These are phyloP conservation scores for Caenorhabditis imperialis DNA, from an alignment of 2,888 invertebrate species.

Conservation along the genomic window DNA sequence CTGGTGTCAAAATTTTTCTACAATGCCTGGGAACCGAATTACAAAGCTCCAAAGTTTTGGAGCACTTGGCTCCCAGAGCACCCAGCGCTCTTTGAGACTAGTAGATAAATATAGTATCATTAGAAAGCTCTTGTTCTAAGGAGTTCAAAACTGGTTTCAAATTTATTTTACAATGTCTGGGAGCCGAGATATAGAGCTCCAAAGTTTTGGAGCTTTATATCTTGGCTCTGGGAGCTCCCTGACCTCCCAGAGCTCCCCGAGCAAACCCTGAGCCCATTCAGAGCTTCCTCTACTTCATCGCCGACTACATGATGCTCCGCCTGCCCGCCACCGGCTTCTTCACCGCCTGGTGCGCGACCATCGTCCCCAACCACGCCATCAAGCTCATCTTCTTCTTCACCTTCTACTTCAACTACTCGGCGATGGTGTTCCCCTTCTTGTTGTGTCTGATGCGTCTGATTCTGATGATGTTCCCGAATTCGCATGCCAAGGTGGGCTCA, in stretches of 20 bases:
- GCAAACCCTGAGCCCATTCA: constrained; percentile 11
- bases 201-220: no score
- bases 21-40: no score
- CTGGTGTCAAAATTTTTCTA: no score
- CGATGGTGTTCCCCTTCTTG: constrained; percentile 47
- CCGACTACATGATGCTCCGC: constrained; percentile 53
- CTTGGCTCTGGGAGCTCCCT: neutral
- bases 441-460: constrained; percentile 37
- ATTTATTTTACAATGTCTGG: no score
- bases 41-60: no score
- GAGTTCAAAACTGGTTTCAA: no score
- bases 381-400: constrained; percentile 53
- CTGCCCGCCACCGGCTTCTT: constrained; percentile 45
- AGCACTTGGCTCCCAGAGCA: no score
- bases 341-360: constrained; percentile 32
- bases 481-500: constrained; percentile 28
- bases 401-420: constrained; percentile 52
- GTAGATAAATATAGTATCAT: no score
- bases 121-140: no score
- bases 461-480: constrained; percentile 40
- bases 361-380: constrained; percentile 33
- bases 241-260: neutral
- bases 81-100: no score
- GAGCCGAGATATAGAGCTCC: no score
- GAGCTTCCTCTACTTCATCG: constrained; percentile 46